Evolutionary conservation across 64 coral and sea anemone species (phyloP).

Genomic region (Montipora sp.): DNA sequence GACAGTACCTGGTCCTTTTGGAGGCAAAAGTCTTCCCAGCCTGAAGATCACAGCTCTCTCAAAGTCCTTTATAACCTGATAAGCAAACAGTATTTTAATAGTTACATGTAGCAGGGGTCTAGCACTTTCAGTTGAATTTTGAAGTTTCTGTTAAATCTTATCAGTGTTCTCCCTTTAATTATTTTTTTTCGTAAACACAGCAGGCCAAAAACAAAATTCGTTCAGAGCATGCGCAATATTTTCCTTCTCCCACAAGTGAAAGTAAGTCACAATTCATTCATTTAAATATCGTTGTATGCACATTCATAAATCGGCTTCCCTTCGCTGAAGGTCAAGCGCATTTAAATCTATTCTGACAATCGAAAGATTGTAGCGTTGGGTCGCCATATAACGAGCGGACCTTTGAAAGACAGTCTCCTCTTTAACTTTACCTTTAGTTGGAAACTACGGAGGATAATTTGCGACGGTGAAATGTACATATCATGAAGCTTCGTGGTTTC

Average conservation of each 20-base stretch:
- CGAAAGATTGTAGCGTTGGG: constrained; percentile 83
- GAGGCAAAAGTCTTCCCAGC: constrained; percentile 79
- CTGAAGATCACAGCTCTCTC: constrained; percentile 94
- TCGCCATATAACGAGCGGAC: constrained; percentile 79
- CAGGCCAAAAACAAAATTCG: background rate
- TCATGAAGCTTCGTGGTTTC: background rate
- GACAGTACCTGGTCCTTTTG: constrained; percentile 87
- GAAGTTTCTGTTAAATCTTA: too few relatives aligned
- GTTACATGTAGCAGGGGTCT: too few relatives aligned
- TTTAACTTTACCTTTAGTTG: background rate
- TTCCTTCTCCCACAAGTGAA: constrained; percentile 15
- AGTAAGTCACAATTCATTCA: background rate
- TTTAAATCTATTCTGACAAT: constrained; percentile 95
- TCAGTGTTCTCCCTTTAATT: too few relatives aligned
- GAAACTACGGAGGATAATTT: too few relatives aligned
- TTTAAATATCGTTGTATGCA: constrained; percentile 20
- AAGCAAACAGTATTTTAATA: background rate
- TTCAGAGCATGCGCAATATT: background rate
- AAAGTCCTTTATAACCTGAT: constrained; percentile 88
- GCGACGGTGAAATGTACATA: too few relatives aligned
- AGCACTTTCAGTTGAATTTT: too few relatives aligned
- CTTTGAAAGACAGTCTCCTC: constrained; percentile 91
- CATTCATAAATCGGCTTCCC: constrained; percentile 24
- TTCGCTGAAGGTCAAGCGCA: constrained; percentile 99
- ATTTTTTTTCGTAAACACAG: too few relatives aligned